These are phyloP conservation scores for human (Homo sapiens) DNA, from an alignment of 2,113 vertebrate genomes.

Conservation along the genomic window GRCh38 chr7:21045501-21046000, in stretches of 20 bases:
- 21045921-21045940: not conserved
- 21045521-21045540: slow-evolving; percentile 99
- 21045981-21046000: not conserved
- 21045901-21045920: slow-evolving; percentile 45
- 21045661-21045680: slow-evolving; percentile 86
- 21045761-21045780: slow-evolving; percentile 46
- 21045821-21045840: slow-evolving; percentile 50
- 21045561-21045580: slow-evolving; percentile 99
- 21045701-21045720: slow-evolving; percentile 83
- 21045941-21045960: not conserved
- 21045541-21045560: slow-evolving; percentile 99
- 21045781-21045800: slow-evolving; percentile 46
- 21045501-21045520: slow-evolving; percentile 99
- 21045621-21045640: slow-evolving; percentile 93
- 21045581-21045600: slow-evolving; percentile 98
- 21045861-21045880: slow-evolving; percentile 21
- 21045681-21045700: slow-evolving; percentile 91
- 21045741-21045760: slow-evolving; percentile 68
- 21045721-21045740: slow-evolving; percentile 72
- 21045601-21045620: slow-evolving; percentile 93
- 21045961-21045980: not conserved
- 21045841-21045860: not conserved
- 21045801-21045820: not conserved
- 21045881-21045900: slow-evolving; percentile 43
- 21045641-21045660: slow-evolving; percentile 95